phyloP scores from a whole-genome alignment of 1,140 invertebrate genomes.

The Contarinia nasturtii region DNA sequence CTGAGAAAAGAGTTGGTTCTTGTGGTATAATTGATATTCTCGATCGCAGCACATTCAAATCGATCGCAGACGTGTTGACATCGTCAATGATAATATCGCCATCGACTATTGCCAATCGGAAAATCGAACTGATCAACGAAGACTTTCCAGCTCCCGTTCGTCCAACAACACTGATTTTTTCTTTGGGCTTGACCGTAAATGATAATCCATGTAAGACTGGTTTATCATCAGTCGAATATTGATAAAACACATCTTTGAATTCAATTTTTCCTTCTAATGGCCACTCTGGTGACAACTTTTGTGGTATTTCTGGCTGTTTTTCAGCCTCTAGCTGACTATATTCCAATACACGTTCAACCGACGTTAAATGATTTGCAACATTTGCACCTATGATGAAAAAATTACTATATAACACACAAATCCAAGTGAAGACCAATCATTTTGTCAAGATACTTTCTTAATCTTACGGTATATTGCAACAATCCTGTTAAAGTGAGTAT shows the following conservation, averaged over 20 bases:
- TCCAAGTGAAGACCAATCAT: no score
- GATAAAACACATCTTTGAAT: slow-evolving; percentile 4
- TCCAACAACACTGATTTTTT: slow-evolving; percentile 55
- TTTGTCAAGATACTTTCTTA: slow-evolving; percentile 24
- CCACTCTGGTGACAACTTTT: neutral
- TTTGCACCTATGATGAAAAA: slow-evolving; percentile 29
- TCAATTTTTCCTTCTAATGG: neutral
- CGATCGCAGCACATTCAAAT: slow-evolving; percentile 30
- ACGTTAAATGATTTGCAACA: slow-evolving; percentile 61
- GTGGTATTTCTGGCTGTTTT: slow-evolving; percentile 1
- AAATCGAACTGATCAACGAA: slow-evolving; percentile 47
- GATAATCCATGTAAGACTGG: slow-evolving; percentile 38
- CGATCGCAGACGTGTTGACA: neutral
- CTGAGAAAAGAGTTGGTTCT: slow-evolving; percentile 47
- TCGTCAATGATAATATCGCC: neutral
- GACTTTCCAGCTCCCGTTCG: slow-evolving; percentile 71
- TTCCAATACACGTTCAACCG: slow-evolving; percentile 58
- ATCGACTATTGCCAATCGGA: slow-evolving; percentile 26
- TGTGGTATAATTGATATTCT: slow-evolving; percentile 50
- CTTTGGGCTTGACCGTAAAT: slow-evolving; percentile 36
- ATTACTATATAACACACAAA: no score
- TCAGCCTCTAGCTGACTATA: slow-evolving; percentile 29
- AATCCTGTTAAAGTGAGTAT: slow-evolving; percentile 53
- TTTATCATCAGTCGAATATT: slow-evolving; percentile 1
- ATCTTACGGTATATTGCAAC: slow-evolving; percentile 66